A percentile compares a stretch with the other conserved stretches of the same genome.
These are phyloP conservation scores for Lasius platythorax DNA, from an alignment of 2,888 invertebrate genomes.

Conservation along the genomic window DNA sequence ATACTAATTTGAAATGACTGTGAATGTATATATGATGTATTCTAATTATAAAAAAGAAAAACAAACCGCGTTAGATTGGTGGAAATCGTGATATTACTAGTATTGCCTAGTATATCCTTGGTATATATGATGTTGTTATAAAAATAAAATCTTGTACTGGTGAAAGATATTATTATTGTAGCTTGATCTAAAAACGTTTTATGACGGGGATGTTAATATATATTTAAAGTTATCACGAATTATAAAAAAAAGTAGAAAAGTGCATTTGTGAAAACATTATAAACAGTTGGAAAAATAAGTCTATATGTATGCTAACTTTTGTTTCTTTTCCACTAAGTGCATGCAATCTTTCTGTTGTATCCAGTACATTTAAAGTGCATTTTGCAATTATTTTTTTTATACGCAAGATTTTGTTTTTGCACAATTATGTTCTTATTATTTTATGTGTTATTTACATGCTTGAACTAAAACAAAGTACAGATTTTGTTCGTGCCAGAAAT, in stretches of 20 bases:
- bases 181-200: conserved; percentile 66
- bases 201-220: conserved; percentile 67
- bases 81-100: conserved; percentile 77
- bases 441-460: conserved; percentile 64
- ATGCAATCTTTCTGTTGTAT: conserved; percentile 21
- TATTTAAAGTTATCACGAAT: conserved; percentile 42
- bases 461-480: conserved; percentile 61
- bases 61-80: conserved; percentile 82
- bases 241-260: conserved; percentile 24
- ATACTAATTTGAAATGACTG: conserved; percentile 71
- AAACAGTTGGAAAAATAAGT: conserved; percentile 25
- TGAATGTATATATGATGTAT: conserved; percentile 83
- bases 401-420: conserved; percentile 52
- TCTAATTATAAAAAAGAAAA: conserved; percentile 76
- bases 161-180: conserved; percentile 75
- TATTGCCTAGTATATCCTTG: conserved; percentile 77
- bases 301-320: background rate
- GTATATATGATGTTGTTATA: conserved; percentile 78
- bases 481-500: conserved; percentile 78
- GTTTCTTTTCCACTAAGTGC: conserved; percentile 13
- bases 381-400: conserved; percentile 31
- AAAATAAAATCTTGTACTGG: conserved; percentile 79
- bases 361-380: conserved; percentile 36
- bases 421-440: conserved; percentile 54
- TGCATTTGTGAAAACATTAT: conserved; percentile 44